Conservation (phyloP, 2,888 invertebrate species). For the Cheilosia variabilis region DNA sequence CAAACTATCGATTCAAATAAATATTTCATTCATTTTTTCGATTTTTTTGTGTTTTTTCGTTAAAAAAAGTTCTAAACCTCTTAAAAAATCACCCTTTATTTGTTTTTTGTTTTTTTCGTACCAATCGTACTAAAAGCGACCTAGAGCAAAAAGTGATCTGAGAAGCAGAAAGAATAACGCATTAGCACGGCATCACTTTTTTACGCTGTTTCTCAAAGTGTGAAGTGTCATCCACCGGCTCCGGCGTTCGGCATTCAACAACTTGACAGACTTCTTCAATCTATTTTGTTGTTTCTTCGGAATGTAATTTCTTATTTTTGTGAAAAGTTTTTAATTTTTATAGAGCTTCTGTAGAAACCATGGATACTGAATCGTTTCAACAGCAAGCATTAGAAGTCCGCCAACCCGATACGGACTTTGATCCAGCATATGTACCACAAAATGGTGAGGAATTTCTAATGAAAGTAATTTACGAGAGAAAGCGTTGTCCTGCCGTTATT, state of each 20-base stretch:
- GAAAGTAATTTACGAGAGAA: constrained; percentile 82
- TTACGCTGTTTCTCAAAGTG: too few relatives aligned
- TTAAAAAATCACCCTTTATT: too few relatives aligned
- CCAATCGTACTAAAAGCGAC: too few relatives aligned
- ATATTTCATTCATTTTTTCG: too few relatives aligned
- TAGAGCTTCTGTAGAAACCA: constrained; percentile 15
- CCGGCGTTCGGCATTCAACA: background rate
- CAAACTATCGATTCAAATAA: too few relatives aligned
- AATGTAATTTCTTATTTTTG: constrained; percentile 4
- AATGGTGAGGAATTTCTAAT: constrained; percentile 82
- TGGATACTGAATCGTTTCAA: constrained; percentile 80
- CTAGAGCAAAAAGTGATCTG: too few relatives aligned
- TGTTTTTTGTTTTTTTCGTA: too few relatives aligned
- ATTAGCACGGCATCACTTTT: too few relatives aligned
- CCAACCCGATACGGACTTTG: constrained; percentile 80
- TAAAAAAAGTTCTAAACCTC: too few relatives aligned
- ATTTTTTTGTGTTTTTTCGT: too few relatives aligned
- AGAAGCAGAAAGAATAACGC: too few relatives aligned
- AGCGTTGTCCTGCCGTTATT: constrained; percentile 81
- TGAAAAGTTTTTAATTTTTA: background rate
- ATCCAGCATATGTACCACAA: constrained; percentile 80
- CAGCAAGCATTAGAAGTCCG: constrained; percentile 81
- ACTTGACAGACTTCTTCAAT: background rate
- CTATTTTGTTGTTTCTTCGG: constrained; percentile 27
- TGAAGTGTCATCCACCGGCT: background rate